A percentile compares a stretch with the other conserved stretches of the same genome.
phyloP scores from a whole-genome alignment of 2,113 vertebrate species.

The Hypocryptadius cinnamomeus region DNA sequence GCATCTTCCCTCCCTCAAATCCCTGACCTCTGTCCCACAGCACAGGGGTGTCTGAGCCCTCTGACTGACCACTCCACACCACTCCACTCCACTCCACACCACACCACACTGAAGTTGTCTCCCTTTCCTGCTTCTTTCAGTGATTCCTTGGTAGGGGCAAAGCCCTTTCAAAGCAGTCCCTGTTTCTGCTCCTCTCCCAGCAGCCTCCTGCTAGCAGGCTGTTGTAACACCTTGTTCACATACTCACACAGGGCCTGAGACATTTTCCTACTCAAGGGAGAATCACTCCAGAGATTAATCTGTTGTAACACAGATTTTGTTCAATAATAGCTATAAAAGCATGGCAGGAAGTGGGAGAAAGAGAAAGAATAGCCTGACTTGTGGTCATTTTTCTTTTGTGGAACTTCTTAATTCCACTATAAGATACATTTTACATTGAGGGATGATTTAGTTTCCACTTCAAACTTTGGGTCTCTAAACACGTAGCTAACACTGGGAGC shows the following conservation, averaged over 20 bases:
- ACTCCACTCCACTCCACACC: too few species aligned
- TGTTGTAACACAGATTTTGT: background rate
- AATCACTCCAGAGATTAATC: background rate
- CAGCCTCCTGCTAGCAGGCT: background rate
- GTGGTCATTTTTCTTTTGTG: background rate
- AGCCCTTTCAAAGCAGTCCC: background rate
- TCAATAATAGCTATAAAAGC: constrained; percentile 7
- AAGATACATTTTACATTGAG: background rate
- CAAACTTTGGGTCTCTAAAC: background rate
- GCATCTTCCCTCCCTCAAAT: background rate
- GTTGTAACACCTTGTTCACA: background rate
- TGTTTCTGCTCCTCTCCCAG: background rate
- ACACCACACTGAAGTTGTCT: rapidly evolving
- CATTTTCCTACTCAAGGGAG: background rate
- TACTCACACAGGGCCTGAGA: background rate
- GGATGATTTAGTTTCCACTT: background rate
- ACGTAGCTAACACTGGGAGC: background rate
- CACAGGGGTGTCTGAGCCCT: background rate
- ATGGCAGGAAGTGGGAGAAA: background rate
- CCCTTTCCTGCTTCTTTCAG: background rate
- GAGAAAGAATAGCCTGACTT: background rate
- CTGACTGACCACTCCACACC: background rate
- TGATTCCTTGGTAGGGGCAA: background rate
- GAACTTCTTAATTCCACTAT: background rate
- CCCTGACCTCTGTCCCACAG: background rate